Percentiles rank a stretch among this genome's conserved stretches.
Evolutionary conservation across 2,113 vertebrate genomes (phyloP).

Genomic region (Sinocyclocheilus anophthalmus): DNA sequence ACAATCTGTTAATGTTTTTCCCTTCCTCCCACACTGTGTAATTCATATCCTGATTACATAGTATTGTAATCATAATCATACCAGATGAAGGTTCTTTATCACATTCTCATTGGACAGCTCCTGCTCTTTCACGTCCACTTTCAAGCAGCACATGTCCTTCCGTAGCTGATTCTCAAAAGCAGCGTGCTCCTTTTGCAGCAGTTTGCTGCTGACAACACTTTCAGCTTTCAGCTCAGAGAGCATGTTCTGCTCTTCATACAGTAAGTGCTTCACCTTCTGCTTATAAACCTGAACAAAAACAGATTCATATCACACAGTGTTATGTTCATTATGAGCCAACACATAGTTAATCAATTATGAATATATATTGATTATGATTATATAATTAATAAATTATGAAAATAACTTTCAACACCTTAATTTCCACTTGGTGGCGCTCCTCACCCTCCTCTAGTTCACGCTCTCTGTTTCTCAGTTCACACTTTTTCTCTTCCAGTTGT

Average conservation of each 20-base stretch:
- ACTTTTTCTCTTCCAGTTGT: constrained; percentile 84
- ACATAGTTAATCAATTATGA: too few relatives aligned
- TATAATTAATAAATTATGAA: not conserved
- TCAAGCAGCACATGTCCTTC: constrained; percentile 71
- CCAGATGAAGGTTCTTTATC: constrained; percentile 81
- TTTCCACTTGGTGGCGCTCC: constrained; percentile 86
- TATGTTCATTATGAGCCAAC: not conserved
- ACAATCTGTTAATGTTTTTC: too few relatives aligned
- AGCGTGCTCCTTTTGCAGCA: constrained; percentile 79
- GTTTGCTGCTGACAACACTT: constrained; percentile 67
- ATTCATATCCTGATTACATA: not conserved
- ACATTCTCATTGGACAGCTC: constrained; percentile 77
- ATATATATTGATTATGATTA: not conserved
- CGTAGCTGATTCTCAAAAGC: constrained; percentile 74
- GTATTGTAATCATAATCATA: constrained; percentile 61
- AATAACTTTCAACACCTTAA: constrained; percentile 60
- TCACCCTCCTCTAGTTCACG: constrained; percentile 86
- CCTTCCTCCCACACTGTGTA: not conserved
- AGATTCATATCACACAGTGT: not conserved
- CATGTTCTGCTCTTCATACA: constrained; percentile 90
- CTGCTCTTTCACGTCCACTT: constrained; percentile 74
- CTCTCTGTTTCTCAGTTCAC: constrained; percentile 80
- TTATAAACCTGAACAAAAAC: constrained; percentile 79
- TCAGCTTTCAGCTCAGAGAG: constrained; percentile 81
- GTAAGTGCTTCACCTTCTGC: constrained; percentile 93